A percentile compares a stretch with the other conserved stretches of the same genome.
These are phyloP conservation scores for Acanthopleura granulata DNA, from an alignment of 2,888 invertebrate genomes.

Conservation along the genomic window DNA sequence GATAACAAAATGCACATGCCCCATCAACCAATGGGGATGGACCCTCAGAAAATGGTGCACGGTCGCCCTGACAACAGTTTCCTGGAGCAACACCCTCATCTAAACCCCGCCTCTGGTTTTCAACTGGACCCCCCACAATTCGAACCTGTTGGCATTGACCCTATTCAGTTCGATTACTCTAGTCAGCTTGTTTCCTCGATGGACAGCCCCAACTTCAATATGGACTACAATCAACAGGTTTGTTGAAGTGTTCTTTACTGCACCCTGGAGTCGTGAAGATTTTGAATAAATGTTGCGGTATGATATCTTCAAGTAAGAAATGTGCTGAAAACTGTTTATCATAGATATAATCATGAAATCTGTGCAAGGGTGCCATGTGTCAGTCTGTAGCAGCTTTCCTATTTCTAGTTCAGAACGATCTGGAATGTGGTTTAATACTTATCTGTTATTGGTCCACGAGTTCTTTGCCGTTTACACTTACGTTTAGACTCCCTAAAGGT, in stretches of 20 bases:
- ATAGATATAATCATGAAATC: no score
- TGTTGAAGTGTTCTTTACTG: not conserved
- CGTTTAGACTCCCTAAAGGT: no score
- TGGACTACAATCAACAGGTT: slow-evolving; percentile 68
- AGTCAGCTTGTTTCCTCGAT: slow-evolving; percentile 67
- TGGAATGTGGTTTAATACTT: no score
- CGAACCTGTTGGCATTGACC: slow-evolving; percentile 68
- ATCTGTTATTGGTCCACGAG: no score
- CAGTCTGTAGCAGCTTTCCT: no score
- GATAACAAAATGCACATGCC: slow-evolving; percentile 71
- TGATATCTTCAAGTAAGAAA: slow-evolving; percentile 22
- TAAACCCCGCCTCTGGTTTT: slow-evolving; percentile 47
- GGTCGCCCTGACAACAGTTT: slow-evolving; percentile 46
- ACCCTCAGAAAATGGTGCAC: slow-evolving; percentile 31
- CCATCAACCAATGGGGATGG: slow-evolving; percentile 35
- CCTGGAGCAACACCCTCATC: slow-evolving; percentile 46
- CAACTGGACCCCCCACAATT: slow-evolving; percentile 64
- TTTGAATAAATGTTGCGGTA: slow-evolving; percentile 2
- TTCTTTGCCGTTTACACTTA: no score
- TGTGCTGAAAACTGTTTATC: no score
- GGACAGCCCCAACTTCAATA: slow-evolving; percentile 68
- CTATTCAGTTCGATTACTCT: slow-evolving; percentile 65
- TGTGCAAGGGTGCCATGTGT: no score
- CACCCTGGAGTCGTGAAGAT: not conserved
- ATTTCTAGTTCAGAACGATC: no score